Evolutionary conservation across 2,888 invertebrate species (phyloP).

Genomic region (Sesamia inferens): DNA sequence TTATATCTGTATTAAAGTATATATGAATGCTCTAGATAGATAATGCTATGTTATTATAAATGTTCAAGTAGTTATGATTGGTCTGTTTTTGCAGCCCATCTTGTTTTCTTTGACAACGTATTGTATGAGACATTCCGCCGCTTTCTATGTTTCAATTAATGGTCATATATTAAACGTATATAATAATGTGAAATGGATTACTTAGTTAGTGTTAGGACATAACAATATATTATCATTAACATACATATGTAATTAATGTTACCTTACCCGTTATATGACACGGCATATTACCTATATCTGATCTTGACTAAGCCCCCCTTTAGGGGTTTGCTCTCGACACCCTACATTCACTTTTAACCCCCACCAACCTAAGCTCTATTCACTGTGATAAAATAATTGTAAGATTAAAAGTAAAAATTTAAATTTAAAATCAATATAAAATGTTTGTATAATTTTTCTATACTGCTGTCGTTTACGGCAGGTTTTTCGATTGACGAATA

Average conservation of each 20-base stretch:
- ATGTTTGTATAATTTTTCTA: conserved; percentile 60
- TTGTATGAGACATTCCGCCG: conserved; percentile 69
- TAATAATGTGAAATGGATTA: conserved; percentile 53
- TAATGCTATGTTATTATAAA: conserved; percentile 46
- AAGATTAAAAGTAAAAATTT: conserved; percentile 63
- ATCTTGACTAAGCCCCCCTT: conserved; percentile 45
- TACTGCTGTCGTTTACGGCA: conserved; percentile 47
- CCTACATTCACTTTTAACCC: conserved; percentile 50
- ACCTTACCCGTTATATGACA: conserved; percentile 63
- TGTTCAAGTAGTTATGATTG: conserved; percentile 44
- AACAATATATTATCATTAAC: conserved; percentile 69
- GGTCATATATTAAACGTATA: conserved; percentile 57
- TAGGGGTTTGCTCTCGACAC: conserved; percentile 51
- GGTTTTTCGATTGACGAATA: conserved; percentile 53
- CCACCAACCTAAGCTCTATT: conserved; percentile 74
- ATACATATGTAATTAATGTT: conserved; percentile 60
- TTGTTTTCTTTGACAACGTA: conserved; percentile 57
- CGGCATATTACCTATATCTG: conserved; percentile 46
- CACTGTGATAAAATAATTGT: conserved; percentile 81
- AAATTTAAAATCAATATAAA: conserved; percentile 58
- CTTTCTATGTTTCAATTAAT: conserved; percentile 63
- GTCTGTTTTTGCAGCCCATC: conserved; percentile 52
- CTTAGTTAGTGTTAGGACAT: conserved; percentile 70
- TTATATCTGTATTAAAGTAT: conserved; percentile 46
- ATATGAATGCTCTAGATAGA: conserved; percentile 49